A percentile compares a stretch with the other conserved stretches of the same genome.
Conservation (phyloP, 2,888 invertebrate species). For the Ormyrus thymus region DNA sequence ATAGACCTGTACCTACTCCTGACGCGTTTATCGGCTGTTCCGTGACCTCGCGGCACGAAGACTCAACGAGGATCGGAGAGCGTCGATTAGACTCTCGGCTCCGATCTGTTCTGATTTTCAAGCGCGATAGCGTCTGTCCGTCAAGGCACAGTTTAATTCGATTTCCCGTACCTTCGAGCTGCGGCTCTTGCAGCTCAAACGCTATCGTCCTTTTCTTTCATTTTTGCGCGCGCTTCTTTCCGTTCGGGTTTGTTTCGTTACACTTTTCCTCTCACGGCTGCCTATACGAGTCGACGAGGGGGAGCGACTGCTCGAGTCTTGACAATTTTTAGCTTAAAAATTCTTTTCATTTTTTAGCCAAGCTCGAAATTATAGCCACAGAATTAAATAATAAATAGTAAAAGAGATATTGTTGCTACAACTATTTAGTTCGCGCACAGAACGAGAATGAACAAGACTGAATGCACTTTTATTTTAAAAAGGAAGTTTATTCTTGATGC, state of each 20-base stretch:
- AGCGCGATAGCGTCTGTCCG: conserved; percentile 22
- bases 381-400: too few species aligned
- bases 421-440: too few species aligned
- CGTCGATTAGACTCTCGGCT: conserved; percentile 7
- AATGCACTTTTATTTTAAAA: too few species aligned
- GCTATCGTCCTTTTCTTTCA: not conserved
- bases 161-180: not conserved
- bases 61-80: not conserved
- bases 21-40: conserved; percentile 32
- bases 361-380: too few species aligned
- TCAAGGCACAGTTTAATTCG: conserved; percentile 27
- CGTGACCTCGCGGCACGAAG: conserved; percentile 8
- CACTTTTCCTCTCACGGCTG: not conserved
- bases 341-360: too few species aligned
- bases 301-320: not conserved
- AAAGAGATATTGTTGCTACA: too few species aligned
- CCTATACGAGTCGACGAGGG: too few species aligned
- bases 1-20: not conserved
- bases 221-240: not conserved
- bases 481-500: too few species aligned
- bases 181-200: not conserved
- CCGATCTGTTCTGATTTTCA: conserved; percentile 24
- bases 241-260: not conserved
- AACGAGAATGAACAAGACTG: too few species aligned
- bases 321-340: not conserved